Conservation (phyloP, 2,888 invertebrate species). For the Agrochola macilenta region DNA sequence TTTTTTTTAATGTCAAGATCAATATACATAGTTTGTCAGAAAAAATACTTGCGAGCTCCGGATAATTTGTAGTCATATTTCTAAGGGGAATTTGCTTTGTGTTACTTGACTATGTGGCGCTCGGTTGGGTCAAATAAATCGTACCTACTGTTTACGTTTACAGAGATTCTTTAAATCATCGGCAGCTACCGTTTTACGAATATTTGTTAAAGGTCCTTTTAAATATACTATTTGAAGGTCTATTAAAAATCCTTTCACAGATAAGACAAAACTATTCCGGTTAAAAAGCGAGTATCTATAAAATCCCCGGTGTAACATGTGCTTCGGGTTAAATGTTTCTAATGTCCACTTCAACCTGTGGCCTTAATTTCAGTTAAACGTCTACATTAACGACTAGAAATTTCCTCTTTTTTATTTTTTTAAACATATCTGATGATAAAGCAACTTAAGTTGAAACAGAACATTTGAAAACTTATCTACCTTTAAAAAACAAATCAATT, state of each 20-base stretch:
- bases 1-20: constrained; percentile 63
- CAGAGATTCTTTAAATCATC: background rate
- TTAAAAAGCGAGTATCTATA: constrained; percentile 41
- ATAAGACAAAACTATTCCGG: constrained; percentile 21
- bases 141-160: background rate
- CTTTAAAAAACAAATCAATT: background rate
- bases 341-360: constrained; percentile 66
- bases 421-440: constrained; percentile 13
- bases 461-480: constrained; percentile 9
- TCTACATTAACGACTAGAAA: constrained; percentile 45
- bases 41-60: constrained; percentile 15
- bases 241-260: constrained; percentile 21
- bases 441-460: constrained; percentile 4
- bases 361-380: constrained; percentile 66
- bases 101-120: background rate
- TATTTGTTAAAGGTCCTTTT: background rate
- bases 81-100: constrained; percentile 25
- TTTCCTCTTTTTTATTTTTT: constrained; percentile 38
- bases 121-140: background rate
- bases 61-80: constrained; percentile 32
- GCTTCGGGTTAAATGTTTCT: constrained; percentile 58
- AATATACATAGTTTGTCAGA: constrained; percentile 18
- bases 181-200: too few relatives aligned
- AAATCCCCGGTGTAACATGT: constrained; percentile 54
- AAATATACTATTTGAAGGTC: background rate